Conservation (phyloP, 2,888 invertebrate genomes). For the Latheticus oryzae region DNA sequence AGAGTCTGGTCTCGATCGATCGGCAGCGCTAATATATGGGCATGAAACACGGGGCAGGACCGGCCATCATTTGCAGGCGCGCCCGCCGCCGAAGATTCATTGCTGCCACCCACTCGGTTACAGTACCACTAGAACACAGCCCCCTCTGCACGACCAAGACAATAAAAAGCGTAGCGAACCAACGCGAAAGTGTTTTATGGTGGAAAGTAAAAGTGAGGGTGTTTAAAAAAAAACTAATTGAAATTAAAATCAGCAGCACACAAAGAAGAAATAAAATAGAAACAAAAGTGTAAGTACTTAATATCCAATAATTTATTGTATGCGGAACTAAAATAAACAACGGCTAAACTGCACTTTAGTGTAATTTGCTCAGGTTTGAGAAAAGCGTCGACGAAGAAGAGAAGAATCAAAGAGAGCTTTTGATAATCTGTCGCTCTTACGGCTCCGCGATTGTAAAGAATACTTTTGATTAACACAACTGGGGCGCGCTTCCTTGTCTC, state of each 20-base stretch:
- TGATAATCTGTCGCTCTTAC: slow-evolving; percentile 46
- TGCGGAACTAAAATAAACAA: slow-evolving; percentile 5
- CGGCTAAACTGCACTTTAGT: slow-evolving; percentile 15
- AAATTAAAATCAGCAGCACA: too few species aligned
- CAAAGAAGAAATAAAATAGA: too few species aligned
- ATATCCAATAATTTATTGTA: too few species aligned
- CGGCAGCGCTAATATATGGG: slow-evolving; percentile 58
- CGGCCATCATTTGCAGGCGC: slow-evolving; percentile 61
- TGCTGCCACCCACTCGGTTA: slow-evolving; percentile 44
- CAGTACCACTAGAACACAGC: slow-evolving; percentile 43
- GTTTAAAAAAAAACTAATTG: background rate
- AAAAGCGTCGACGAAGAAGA: slow-evolving; percentile 11
- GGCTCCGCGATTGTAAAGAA: slow-evolving; percentile 48
- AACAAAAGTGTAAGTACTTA: too few species aligned
- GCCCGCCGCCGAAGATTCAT: slow-evolving; percentile 45
- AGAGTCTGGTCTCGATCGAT: slow-evolving; percentile 57
- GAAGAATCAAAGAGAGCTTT: slow-evolving; percentile 42
- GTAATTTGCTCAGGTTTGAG: slow-evolving; percentile 27
- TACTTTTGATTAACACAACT: slow-evolving; percentile 52
- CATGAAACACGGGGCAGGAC: slow-evolving; percentile 56
- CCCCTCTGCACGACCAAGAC: slow-evolving; percentile 9
- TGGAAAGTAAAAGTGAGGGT: slow-evolving; percentile 3
- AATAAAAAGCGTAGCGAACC: slow-evolving; percentile 28
- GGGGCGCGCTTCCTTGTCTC: slow-evolving; percentile 44
- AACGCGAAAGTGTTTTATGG: slow-evolving; percentile 5